Conservation (phyloP, 2,888 invertebrate species). For the Lepeophtheirus nordmannii region DNA sequence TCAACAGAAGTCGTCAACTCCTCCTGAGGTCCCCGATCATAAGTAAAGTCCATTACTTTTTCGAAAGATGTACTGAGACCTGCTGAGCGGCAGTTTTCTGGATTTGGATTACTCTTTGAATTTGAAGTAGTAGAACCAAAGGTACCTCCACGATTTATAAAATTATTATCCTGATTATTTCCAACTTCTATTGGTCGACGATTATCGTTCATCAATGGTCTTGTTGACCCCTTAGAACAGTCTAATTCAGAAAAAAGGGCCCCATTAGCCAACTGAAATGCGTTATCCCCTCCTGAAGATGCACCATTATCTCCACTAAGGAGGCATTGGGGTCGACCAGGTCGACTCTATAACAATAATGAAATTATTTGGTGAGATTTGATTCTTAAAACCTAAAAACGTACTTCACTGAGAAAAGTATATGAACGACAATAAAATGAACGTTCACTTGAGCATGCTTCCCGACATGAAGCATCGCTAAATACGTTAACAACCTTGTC, state of each 20-base stretch:
- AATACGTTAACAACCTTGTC: slow-evolving; percentile 35
- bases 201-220: no score
- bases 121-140: background rate
- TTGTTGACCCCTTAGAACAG: slow-evolving; percentile 26
- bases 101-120: background rate
- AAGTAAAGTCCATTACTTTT: slow-evolving; percentile 32
- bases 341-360: background rate
- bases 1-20: background rate
- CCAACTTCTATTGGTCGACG: no score
- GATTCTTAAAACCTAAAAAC: background rate
- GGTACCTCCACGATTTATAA: background rate
- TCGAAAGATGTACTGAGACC: slow-evolving; percentile 31
- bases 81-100: slow-evolving; percentile 17
- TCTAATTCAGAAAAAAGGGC: slow-evolving; percentile 33
- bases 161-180: background rate
- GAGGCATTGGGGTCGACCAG: slow-evolving; percentile 32
- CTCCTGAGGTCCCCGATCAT: background rate
- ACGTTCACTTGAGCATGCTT: slow-evolving; percentile 36
- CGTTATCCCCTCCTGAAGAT: slow-evolving; percentile 31
- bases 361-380: background rate
- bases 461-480: slow-evolving; percentile 35
- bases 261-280: slow-evolving; percentile 31
- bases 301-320: slow-evolving; percentile 34
- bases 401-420: slow-evolving; percentile 34
- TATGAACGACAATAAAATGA: slow-evolving; percentile 37